These are phyloP conservation scores for Ammospiza caudacuta DNA, from an alignment of 2,113 vertebrate genomes.

Conservation along the genomic window DNA sequence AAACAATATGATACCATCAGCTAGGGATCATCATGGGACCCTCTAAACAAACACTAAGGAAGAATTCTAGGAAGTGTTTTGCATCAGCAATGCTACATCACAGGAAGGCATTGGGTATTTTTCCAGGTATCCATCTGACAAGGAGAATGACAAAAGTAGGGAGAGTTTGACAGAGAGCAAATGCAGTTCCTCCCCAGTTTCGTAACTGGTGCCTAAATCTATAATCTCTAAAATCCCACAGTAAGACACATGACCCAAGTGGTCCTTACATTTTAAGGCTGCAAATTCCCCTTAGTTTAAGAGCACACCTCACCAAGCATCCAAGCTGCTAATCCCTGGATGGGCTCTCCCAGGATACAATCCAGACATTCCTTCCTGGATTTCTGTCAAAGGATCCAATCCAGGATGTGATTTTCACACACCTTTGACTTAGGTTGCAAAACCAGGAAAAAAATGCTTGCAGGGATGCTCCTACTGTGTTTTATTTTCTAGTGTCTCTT, in stretches of 20 bases:
- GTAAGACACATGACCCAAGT: background rate
- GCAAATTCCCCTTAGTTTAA: background rate
- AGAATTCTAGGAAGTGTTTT: background rate
- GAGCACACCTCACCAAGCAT: background rate
- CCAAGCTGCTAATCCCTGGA: background rate
- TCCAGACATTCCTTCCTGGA: background rate
- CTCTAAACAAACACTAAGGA: background rate
- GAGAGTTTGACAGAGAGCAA: background rate
- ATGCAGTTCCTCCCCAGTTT: background rate
- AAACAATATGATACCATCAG: background rate
- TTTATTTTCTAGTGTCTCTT: background rate
- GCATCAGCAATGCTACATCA: background rate
- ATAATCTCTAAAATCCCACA: background rate
- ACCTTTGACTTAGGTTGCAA: background rate
- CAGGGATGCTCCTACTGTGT: rapidly evolving
- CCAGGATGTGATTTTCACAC: background rate
- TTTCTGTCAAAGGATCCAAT: background rate
- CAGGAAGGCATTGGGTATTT: background rate
- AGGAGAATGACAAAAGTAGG: background rate
- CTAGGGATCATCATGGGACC: background rate
- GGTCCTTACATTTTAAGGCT: background rate
- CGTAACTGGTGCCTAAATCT: background rate
- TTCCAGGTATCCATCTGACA: background rate
- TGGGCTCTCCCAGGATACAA: background rate
- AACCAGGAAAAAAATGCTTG: background rate